Conservation (phyloP, 1,140 invertebrate genomes). For the Euschistus heros region DNA sequence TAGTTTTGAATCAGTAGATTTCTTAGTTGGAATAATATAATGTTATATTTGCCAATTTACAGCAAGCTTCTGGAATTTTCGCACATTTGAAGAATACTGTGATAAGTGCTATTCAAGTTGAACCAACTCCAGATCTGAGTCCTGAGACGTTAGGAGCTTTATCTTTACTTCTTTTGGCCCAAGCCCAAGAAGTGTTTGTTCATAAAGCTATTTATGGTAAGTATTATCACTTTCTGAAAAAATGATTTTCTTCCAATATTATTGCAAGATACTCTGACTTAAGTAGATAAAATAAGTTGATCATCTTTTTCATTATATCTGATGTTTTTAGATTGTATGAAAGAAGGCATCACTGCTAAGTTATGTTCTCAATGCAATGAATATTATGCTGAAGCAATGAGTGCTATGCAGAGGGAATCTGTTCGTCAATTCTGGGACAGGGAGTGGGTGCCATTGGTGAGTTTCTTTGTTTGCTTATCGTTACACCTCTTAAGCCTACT, state of each 20-base stretch:
- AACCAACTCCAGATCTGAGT: constrained; percentile 88
- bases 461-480: constrained; percentile 26
- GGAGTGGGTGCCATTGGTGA: constrained; percentile 66
- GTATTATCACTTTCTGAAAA: constrained; percentile 16
- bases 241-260: not conserved
- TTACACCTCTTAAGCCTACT: too few relatives aligned
- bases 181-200: constrained; percentile 95
- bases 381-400: constrained; percentile 81
- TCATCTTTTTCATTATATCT: too few relatives aligned
- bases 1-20: not conserved
- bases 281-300: not conserved
- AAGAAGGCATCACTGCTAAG: constrained; percentile 83
- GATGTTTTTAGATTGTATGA: constrained; percentile 72
- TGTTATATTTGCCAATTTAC: constrained; percentile 30
- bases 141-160: constrained; percentile 83
- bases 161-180: constrained; percentile 83
- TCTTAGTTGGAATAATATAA: not conserved
- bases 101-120: constrained; percentile 77
- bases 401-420: constrained; percentile 76
- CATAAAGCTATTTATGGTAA: constrained; percentile 84
- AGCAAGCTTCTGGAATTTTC: constrained; percentile 89
- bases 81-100: constrained; percentile 76
- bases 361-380: constrained; percentile 86
- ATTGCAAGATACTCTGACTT: not conserved
- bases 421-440: constrained; percentile 79